Percentiles rank a stretch among this genome's conserved stretches.
Evolutionary conservation across 2,888 invertebrate genomes (phyloP).

Genomic region (Zeuzera pyrina): DNA sequence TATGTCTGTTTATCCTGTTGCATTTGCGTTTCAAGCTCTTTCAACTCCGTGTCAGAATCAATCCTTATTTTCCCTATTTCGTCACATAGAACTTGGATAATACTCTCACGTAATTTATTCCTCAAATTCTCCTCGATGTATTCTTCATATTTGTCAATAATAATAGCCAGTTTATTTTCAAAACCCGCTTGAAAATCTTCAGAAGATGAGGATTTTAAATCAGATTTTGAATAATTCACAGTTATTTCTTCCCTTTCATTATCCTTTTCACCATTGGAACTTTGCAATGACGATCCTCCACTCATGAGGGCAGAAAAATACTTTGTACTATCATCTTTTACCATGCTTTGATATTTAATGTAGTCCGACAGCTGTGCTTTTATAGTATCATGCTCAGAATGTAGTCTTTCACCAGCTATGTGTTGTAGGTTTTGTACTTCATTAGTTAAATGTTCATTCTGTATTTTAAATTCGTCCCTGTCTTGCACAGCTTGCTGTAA

Average conservation of each 20-base stretch:
- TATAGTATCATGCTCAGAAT: constrained; percentile 49
- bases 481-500: constrained; percentile 77
- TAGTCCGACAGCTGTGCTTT: constrained; percentile 61
- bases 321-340: constrained; percentile 59
- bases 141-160: constrained; percentile 47
- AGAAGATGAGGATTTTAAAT: constrained; percentile 43
- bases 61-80: constrained; percentile 65
- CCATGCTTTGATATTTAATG: constrained; percentile 53
- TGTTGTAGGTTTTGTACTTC: constrained; percentile 72
- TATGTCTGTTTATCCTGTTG: constrained; percentile 73
- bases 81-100: constrained; percentile 69
- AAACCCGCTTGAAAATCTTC: constrained; percentile 55
- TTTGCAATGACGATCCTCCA: constrained; percentile 46
- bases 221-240: constrained; percentile 56
- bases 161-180: constrained; percentile 39
- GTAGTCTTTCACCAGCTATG: constrained; percentile 37
- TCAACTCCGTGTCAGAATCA: constrained; percentile 49
- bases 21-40: constrained; percentile 56
- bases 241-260: constrained; percentile 66
- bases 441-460: constrained; percentile 74
- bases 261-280: constrained; percentile 60
- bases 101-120: constrained; percentile 65
- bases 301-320: constrained; percentile 60
- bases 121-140: constrained; percentile 53
- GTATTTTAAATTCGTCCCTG: constrained; percentile 73